A percentile compares a stretch with the other conserved stretches of the same genome.
Conservation (phyloP, 2,888 invertebrate genomes). For the Lypha dubia region DNA sequence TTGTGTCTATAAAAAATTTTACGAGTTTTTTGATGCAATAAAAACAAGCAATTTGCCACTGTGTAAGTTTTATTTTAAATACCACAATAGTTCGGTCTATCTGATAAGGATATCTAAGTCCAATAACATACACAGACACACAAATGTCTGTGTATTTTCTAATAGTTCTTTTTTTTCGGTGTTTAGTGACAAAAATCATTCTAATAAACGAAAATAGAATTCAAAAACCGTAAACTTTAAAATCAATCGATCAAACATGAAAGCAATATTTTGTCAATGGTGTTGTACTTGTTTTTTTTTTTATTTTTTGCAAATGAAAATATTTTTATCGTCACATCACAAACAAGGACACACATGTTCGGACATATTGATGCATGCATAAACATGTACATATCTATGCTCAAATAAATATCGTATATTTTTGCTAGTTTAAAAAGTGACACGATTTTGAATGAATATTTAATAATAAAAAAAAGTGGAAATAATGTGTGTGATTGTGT, state of each 20-base stretch:
- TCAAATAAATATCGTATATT: not conserved
- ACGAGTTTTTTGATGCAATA: too few relatives aligned
- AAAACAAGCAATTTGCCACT: too few relatives aligned
- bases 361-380: not conserved
- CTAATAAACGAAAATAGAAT: not conserved
- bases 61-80: too few relatives aligned
- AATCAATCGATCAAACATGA: conserved; percentile 14
- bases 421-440: conserved; percentile 33
- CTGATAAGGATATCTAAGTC: too few relatives aligned
- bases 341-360: not conserved
- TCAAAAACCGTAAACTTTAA: not conserved
- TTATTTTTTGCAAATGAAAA: not conserved
- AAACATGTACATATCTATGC: not conserved
- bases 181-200: not conserved
- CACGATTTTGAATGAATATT: conserved; percentile 50
- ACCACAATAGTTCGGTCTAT: too few relatives aligned
- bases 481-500: not conserved
- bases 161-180: not conserved
- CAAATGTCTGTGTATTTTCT: not conserved
- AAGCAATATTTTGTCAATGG: not conserved
- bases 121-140: not conserved
- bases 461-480: not conserved
- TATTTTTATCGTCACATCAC: not conserved
- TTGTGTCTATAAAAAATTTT: too few relatives aligned
- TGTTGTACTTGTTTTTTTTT: not conserved